Evolutionary conservation across 1,140 invertebrate genomes (phyloP).

Genomic region (Pseudomyrmex gracilis): DNA sequence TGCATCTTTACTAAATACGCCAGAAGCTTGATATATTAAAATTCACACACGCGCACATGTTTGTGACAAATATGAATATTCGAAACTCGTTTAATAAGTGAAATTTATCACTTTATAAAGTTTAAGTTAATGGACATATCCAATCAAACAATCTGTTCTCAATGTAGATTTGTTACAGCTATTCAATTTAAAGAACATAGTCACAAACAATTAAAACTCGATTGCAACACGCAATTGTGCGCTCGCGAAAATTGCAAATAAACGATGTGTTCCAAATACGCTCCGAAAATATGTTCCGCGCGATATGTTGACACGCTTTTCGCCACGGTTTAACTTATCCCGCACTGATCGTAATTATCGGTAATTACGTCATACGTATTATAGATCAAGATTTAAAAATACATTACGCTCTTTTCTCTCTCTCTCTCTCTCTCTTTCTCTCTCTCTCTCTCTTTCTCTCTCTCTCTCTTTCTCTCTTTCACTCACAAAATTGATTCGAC

Average conservation of each 20-base stretch:
- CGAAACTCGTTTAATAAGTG: conserved; percentile 16
- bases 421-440: too few relatives aligned
- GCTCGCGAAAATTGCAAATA: conserved; percentile 17
- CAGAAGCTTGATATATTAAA: conserved; percentile 12
- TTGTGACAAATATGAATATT: conserved; percentile 28
- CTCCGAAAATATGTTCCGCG: conserved; percentile 1
- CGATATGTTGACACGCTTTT: neutral
- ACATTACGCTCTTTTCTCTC: neutral
- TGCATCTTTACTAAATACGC: conserved; percentile 11
- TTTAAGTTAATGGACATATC: conserved; percentile 16
- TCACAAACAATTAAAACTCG: conserved; percentile 19
- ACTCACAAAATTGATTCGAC: conserved; percentile 32
- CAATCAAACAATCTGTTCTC: neutral
- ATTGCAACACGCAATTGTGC: neutral
- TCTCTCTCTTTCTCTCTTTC: too few relatives aligned
- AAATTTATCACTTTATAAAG: conserved; percentile 27
- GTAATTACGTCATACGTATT: conserved; percentile 50
- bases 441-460: too few relatives aligned
- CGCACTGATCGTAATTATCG: conserved; percentile 4
- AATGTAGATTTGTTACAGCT: conserved; percentile 9
- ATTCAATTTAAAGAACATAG: conserved; percentile 26
- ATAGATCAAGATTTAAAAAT: conserved; percentile 58
- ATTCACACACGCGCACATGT: neutral
- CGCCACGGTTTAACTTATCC: conserved; percentile 25
- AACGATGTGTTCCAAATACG: neutral